A percentile compares a stretch with the other conserved stretches of the same genome.
Conservation (phyloP, 2,888 invertebrate species). For the Crocallis elinguaria region DNA sequence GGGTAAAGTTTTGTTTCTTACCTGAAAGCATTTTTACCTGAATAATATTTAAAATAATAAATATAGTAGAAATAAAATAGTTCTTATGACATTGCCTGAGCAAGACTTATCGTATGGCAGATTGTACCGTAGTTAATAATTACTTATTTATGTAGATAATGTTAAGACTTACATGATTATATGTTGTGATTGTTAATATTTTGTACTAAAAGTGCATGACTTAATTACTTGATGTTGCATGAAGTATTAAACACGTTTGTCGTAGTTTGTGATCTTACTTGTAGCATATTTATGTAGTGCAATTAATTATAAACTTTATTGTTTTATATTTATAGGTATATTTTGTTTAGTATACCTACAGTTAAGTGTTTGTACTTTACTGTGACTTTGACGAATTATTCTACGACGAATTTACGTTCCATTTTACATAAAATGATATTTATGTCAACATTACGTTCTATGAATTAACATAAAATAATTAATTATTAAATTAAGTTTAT, state of each 20-base stretch:
- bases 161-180: constrained; percentile 14
- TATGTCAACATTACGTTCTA: too few relatives aligned
- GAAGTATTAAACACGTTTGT: constrained; percentile 37
- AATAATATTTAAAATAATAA: too few relatives aligned
- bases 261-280: constrained; percentile 8
- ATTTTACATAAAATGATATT: background rate
- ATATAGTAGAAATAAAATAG: too few relatives aligned
- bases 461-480: background rate
- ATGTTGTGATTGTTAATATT: constrained; percentile 41
- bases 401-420: constrained; percentile 2
- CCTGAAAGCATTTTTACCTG: too few relatives aligned
- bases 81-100: too few relatives aligned
- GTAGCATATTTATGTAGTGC: background rate
- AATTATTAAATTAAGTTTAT: too few relatives aligned
- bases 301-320: background rate
- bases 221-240: constrained; percentile 47
- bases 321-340: background rate
- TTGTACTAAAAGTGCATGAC: constrained; percentile 55
- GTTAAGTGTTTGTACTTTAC: background rate
- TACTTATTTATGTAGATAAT: background rate
- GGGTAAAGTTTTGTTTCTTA: too few relatives aligned
- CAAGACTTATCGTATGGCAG: background rate
- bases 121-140: background rate
- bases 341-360: background rate
- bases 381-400: background rate